Conservation (phyloP, 2,888 invertebrate genomes). For the Meghimatium bilineatum region DNA sequence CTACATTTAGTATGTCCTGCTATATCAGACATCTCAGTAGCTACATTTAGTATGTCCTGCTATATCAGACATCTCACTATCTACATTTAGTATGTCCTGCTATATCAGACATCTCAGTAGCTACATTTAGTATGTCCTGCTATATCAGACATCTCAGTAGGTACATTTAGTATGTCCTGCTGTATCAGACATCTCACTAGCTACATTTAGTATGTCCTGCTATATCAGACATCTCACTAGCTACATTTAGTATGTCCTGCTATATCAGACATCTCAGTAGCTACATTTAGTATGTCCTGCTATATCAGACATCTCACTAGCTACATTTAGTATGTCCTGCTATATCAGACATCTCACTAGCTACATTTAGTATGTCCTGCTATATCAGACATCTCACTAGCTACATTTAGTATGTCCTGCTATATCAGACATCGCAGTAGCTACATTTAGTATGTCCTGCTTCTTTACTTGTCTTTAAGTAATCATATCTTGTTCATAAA, state of each 20-base stretch:
- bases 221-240: not conserved
- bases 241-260: not conserved
- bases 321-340: not conserved
- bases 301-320: not conserved
- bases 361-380: not conserved
- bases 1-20: not conserved
- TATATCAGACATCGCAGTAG: not conserved
- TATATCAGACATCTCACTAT: not conserved
- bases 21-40: not conserved
- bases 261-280: not conserved
- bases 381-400: not conserved
- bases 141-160: not conserved
- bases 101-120: not conserved
- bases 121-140: not conserved
- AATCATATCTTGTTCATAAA: not conserved
- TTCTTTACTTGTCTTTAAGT: not conserved
- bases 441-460: not conserved
- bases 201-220: not conserved
- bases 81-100: not conserved
- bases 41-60: not conserved
- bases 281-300: not conserved
- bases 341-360: not conserved
- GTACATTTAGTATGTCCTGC: not conserved
- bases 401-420: not conserved
- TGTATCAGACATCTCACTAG: not conserved